Conservation (phyloP, 2,888 invertebrate genomes). For the Gordius sp. region DNA sequence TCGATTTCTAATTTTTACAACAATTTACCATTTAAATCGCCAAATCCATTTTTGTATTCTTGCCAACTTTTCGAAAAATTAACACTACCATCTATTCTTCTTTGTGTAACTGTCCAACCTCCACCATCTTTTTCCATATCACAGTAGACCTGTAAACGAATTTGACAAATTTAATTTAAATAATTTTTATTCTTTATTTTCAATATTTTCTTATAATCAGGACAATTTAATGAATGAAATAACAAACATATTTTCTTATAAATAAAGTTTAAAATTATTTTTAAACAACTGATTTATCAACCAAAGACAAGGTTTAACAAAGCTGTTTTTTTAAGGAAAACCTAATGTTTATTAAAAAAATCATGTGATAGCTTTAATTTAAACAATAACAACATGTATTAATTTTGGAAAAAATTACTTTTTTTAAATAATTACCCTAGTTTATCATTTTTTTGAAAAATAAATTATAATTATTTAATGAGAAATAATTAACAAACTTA, state of each 20-base stretch:
- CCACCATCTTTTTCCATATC: neutral
- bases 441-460: no score
- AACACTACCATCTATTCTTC: neutral
- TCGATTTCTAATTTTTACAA: neutral
- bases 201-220: neutral
- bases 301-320: no score
- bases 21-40: slow-evolving; percentile 1
- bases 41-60: slow-evolving; percentile 13
- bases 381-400: no score
- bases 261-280: neutral
- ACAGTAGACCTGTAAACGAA: slow-evolving; percentile 7
- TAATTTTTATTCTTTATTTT: neutral
- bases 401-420: no score
- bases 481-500: no score
- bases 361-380: no score
- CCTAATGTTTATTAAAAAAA: no score
- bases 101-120: slow-evolving; percentile 12
- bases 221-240: neutral
- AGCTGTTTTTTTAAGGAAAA: no score
- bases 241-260: neutral
- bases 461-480: no score
- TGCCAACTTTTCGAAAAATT: slow-evolving; percentile 5
- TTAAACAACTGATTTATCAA: neutral
- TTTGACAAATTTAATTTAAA: neutral
- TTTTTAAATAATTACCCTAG: no score